Evolutionary conservation across 2,113 vertebrate genomes (phyloP), one percentile per base, ranked within the genome.

Genomic region (Stomatorhinus ivindoensis): DNA sequence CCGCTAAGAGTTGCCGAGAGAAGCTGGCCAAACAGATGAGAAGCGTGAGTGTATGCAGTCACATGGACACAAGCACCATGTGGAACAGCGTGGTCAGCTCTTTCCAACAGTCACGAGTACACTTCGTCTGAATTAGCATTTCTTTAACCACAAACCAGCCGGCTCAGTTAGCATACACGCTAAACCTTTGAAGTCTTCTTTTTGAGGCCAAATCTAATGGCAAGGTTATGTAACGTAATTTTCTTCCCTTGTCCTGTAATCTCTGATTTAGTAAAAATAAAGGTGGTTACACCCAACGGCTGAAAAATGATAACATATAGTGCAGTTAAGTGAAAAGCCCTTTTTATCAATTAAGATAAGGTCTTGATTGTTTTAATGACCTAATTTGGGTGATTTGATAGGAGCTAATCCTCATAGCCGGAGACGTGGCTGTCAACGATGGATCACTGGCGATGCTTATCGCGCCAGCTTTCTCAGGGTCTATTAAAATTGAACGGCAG

Each of bases 281-380:
- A 91, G 87, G 73, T 90, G 91, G 90, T 90, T 91, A 90, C 92
- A 91, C 92, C 92, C 92, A 90, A 15, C 21, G 83, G 88, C 76
- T 89, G 91, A 87, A 89, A 88, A 90, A 88, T 46, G 90, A 92
- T 92, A 92, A 91, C 89, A 84, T 80, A 39, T 88, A 86, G 87
- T 73, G 46, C 80, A 69, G 83, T 44, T 82, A 91, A 89, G 89
- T 83, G 44, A 90, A 90, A 90, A 91, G 86, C 17, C 85, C 27
- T 47, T 88, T 48, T 92, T 92, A 91, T 92, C 90, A 87, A 87
- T 86, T 84, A 76, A 92, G 91, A 91, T 92, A 90, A 69, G 90
- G 89, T 90, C n/a, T n/a, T 51, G 82, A 89, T 91, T 88, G 89
- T 90, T 86, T 88, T 89, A 88, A 91, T 89, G 91, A 88, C 44